phyloP scores from a whole-genome alignment of 2,113 vertebrate species.

The Otocyon megalotis region DNA sequence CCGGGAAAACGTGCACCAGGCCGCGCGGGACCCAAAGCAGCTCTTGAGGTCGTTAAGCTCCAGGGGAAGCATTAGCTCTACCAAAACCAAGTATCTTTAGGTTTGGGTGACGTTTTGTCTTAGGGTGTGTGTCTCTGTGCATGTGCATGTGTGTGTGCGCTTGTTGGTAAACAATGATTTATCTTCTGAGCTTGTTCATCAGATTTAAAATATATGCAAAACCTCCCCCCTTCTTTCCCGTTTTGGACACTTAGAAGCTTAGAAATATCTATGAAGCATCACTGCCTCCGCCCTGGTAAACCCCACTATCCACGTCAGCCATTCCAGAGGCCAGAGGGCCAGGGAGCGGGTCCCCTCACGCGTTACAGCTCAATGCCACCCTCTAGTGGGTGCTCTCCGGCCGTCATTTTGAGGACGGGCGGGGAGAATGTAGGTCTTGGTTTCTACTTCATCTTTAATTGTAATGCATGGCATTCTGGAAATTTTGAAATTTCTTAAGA shows the following conservation, averaged over 20 bases:
- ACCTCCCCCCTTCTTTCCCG: background rate
- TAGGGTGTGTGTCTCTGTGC: background rate
- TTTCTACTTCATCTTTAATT: background rate
- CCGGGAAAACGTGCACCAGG: background rate
- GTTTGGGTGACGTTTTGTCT: background rate
- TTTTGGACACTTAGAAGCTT: background rate
- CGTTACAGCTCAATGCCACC: conserved; percentile 48
- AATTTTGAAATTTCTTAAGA: background rate
- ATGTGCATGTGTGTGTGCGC: background rate
- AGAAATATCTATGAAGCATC: background rate
- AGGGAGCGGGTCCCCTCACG: background rate
- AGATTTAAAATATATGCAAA: background rate
- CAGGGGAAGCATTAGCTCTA: background rate
- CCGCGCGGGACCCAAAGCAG: background rate
- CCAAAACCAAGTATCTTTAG: background rate
- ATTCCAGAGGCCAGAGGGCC: background rate
- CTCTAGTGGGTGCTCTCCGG: conserved; percentile 64
- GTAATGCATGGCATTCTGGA: background rate
- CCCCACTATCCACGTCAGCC: background rate
- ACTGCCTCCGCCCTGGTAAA: background rate
- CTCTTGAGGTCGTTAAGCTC: background rate
- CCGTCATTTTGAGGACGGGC: background rate
- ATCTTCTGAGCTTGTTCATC: background rate
- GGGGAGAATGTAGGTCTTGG: background rate
- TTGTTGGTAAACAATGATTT: background rate